A percentile compares a stretch with the other conserved stretches of the same genome.
These are phyloP conservation scores for Cephus rjabovi DNA, from an alignment of 2,888 invertebrate genomes.

Conservation along the genomic window DNA sequence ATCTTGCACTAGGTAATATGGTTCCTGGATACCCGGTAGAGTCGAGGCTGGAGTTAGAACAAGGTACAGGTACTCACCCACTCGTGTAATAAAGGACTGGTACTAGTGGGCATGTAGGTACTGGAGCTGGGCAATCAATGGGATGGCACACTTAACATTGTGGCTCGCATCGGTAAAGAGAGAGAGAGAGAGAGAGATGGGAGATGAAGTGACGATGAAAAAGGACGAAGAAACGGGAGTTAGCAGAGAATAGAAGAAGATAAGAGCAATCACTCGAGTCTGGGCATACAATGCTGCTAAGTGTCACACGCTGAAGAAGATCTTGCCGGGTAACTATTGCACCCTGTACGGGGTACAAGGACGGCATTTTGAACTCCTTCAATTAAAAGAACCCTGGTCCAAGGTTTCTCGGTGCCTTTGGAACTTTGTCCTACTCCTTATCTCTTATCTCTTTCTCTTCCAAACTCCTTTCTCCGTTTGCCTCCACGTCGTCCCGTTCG, in stretches of 20 bases:
- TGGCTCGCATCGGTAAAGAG: not conserved
- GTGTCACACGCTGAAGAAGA: not conserved
- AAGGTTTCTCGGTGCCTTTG: constrained; percentile 15
- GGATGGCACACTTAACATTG: not conserved
- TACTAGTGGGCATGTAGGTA: not conserved
- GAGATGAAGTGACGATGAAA: not conserved
- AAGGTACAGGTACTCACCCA: not conserved
- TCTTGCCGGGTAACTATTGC: not conserved
- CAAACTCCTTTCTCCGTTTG: constrained; percentile 1
- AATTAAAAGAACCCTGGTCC: not conserved
- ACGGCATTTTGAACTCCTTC: not conserved
- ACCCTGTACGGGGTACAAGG: not conserved
- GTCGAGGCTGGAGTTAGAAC: not conserved
- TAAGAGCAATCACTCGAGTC: not conserved
- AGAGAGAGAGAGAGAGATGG: not conserved
- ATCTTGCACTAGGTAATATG: not conserved
- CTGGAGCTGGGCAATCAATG: not conserved
- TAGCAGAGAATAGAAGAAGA: not conserved
- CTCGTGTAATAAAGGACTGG: not conserved
- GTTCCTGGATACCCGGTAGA: not conserved
- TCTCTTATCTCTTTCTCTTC: not conserved
- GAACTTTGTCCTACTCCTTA: constrained; percentile 14
- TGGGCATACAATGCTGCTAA: not conserved
- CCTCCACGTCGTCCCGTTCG: not conserved
- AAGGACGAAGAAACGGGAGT: not conserved